These are phyloP conservation scores for Drosophila borborema DNA, from an alignment of 2,888 invertebrate species.

Conservation along the genomic window DNA sequence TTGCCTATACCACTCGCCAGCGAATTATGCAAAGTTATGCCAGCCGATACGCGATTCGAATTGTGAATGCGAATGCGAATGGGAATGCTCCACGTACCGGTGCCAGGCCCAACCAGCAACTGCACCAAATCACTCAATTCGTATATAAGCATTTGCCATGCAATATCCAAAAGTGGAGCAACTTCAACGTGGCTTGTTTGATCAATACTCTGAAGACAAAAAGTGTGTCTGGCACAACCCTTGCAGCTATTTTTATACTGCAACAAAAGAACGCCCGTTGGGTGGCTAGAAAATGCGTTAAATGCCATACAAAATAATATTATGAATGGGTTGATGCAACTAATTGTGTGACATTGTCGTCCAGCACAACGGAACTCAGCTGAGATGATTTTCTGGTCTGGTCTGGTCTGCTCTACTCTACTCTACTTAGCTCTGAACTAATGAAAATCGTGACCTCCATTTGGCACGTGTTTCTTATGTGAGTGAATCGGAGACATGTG, in stretches of 20 bases:
- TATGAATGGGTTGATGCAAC: slow-evolving; percentile 65
- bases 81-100: slow-evolving; percentile 39
- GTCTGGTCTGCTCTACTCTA: no score
- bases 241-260: slow-evolving; percentile 59
- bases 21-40: slow-evolving; percentile 36
- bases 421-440: slow-evolving; percentile 47
- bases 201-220: slow-evolving; percentile 68
- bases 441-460: slow-evolving; percentile 83
- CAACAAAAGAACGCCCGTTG: slow-evolving; percentile 56
- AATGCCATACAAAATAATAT: slow-evolving; percentile 47
- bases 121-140: slow-evolving; percentile 46
- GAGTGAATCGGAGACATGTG: slow-evolving; percentile 14
- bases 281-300: slow-evolving; percentile 50
- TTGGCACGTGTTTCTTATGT: slow-evolving; percentile 37
- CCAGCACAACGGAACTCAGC: slow-evolving; percentile 18
- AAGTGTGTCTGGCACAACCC: slow-evolving; percentile 34
- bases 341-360: slow-evolving; percentile 77
- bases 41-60: background rate
- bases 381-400: background rate
- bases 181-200: slow-evolving; percentile 70
- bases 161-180: slow-evolving; percentile 39
- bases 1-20: slow-evolving; percentile 16
- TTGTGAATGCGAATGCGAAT: slow-evolving; percentile 13
- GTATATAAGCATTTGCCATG: slow-evolving; percentile 30
- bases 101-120: slow-evolving; percentile 47